Base-by-base conservation (phyloP, 2,888 invertebrate genomes). In the Thymelicus acteon region DNA sequence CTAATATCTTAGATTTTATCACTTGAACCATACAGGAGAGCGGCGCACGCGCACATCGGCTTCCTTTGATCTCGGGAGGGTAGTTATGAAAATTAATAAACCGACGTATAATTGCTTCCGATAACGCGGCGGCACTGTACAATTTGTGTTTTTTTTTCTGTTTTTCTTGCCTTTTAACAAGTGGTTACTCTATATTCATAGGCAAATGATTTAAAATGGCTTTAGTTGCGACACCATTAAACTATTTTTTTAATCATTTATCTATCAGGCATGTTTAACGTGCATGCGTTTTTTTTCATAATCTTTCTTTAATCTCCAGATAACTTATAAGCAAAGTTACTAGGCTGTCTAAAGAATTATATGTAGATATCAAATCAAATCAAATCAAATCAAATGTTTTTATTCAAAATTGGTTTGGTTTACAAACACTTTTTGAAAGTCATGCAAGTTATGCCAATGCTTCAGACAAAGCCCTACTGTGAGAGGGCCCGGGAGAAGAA, bases 81-180 rank as follows among this genome's bases (percentile, higher is more conserved):
- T 92, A 91, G 92, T 93, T 93, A 93, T 90, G 91, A 83, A 92
- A 92, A 92, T 93, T 93, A 92, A 93, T 93, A 93, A 92, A 92
- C 87, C 85, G 87, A 86, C 88, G 80, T 89, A 90, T 93, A 92
- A 93, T 92, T 89, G 92, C 93, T 93, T 93, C 93, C 93, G 92
- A 93, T 92, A 91, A 91, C 86, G 80, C 83, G 82, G 80, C 80
- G 78, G 84, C 81, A 79, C 83, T 79, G 81, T 82, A 83, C 76
- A 79, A 72, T 73, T 75, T 73, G 62, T 72, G 73, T 79, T 79
- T 82, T 79, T 78, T 78, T 75, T 74, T 70, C n/a, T 19, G 19
- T 66, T 63, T 73, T 62, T 71, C 74, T 77, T 79, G 75, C 54
- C 60, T 64, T 74, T 77, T 79, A 77, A 80, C 79, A 77, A 80